Conservation (phyloP, 1,140 invertebrate species). For the Euglossa dilemma region DNA sequence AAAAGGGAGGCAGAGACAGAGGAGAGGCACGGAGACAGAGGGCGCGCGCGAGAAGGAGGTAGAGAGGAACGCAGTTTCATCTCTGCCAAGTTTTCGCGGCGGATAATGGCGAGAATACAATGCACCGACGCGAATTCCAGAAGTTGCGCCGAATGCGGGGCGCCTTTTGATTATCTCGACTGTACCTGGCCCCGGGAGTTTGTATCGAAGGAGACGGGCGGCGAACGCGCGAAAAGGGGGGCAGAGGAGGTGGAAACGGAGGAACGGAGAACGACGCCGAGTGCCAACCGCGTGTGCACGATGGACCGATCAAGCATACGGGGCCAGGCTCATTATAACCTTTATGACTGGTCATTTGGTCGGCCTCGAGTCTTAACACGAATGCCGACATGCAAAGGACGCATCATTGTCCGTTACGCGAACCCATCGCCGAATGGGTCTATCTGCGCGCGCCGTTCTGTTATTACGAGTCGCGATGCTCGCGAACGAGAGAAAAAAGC, state of each 20-base stretch:
- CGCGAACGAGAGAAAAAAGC: not conserved
- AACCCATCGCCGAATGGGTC: slow-evolving; percentile 35
- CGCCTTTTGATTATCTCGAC: slow-evolving; percentile 69
- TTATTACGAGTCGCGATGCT: slow-evolving; percentile 7
- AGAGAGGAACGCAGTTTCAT: slow-evolving; percentile 33
- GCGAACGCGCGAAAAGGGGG: slow-evolving; percentile 3
- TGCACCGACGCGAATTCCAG: slow-evolving; percentile 65
- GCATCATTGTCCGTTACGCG: slow-evolving; percentile 60
- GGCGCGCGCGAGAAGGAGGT: not conserved
- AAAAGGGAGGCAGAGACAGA: not conserved
- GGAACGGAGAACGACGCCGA: slow-evolving; percentile 31
- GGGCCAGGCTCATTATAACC: slow-evolving; percentile 68
- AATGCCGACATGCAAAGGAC: slow-evolving; percentile 66
- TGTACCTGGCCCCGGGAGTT: slow-evolving; percentile 53
- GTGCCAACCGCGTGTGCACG: slow-evolving; percentile 35
- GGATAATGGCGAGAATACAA: slow-evolving; percentile 64
- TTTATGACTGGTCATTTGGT: slow-evolving; percentile 72
- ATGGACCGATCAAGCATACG: slow-evolving; percentile 58
- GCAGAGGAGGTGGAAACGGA: slow-evolving; percentile 4
- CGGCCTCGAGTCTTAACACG: slow-evolving; percentile 55
- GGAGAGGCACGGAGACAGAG: not conserved
- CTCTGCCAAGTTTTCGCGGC: slow-evolving; percentile 61
- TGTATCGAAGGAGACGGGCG: slow-evolving; percentile 56
- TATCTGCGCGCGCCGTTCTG: slow-evolving; percentile 36
- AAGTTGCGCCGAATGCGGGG: slow-evolving; percentile 61